phyloP scores from a whole-genome alignment of 2,888 invertebrate species.

The Melieria crassipennis region DNA sequence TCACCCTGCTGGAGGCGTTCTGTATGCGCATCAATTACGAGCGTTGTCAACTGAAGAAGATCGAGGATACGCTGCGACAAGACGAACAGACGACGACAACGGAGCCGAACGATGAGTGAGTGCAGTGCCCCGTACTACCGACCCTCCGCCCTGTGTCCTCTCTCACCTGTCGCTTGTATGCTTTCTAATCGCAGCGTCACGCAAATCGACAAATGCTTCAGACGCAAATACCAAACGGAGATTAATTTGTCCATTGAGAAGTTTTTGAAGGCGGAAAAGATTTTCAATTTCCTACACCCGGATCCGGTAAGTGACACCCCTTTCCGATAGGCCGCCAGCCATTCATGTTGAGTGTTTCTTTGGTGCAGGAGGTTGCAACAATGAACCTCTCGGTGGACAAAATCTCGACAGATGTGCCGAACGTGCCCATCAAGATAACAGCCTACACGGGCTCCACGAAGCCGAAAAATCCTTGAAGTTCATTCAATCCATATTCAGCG shows the following conservation, averaged over 20 bases:
- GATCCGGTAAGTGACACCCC: constrained; percentile 37
- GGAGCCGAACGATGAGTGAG: constrained; percentile 15
- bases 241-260: constrained; percentile 47
- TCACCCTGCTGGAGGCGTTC: constrained; percentile 55
- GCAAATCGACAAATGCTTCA: constrained; percentile 46
- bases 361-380: constrained; percentile 8
- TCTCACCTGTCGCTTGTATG: background rate
- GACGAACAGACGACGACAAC: background rate
- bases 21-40: constrained; percentile 51
- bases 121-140: background rate
- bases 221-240: constrained; percentile 39
- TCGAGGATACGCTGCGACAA: background rate
- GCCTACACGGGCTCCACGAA: constrained; percentile 45
- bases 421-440: constrained; percentile 42
- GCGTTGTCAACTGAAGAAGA: constrained; percentile 33
- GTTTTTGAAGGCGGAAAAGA: constrained; percentile 32
- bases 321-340: background rate
- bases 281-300: background rate
- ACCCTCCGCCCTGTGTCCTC: background rate
- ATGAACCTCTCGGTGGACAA: constrained; percentile 25
- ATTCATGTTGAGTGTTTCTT: background rate
- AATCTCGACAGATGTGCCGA: constrained; percentile 44
- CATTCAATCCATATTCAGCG: too few species aligned
- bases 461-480: constrained; percentile 19
- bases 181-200: background rate